A percentile compares a stretch with the other conserved stretches of the same genome.
Evolutionary conservation across 1,140 invertebrate species (phyloP).

Genomic region (Eumaeus atala): DNA sequence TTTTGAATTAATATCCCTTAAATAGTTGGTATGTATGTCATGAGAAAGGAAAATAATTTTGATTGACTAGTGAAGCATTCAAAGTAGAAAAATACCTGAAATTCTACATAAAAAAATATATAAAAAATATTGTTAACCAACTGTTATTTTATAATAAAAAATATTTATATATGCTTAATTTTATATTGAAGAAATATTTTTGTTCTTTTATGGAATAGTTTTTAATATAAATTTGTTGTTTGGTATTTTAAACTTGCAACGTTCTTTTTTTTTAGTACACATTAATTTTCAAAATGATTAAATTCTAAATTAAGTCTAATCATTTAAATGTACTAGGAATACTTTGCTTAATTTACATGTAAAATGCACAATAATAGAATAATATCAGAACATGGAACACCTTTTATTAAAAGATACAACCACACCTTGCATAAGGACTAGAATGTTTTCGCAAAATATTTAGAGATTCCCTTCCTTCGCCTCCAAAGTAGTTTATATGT

Average conservation of each 20-base stretch:
- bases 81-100: no score
- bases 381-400: conserved; percentile 8
- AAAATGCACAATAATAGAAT: background rate
- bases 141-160: no score
- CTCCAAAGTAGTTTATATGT: conserved; percentile 25
- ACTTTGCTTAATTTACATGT: conserved; percentile 2
- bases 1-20: no score
- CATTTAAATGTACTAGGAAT: background rate
- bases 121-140: no score
- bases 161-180: no score
- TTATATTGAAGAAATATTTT: background rate
- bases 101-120: no score
- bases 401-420: conserved; percentile 8
- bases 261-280: background rate
- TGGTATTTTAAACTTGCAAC: no score
- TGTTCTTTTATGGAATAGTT: background rate
- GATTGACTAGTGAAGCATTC: no score
- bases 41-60: no score
- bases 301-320: background rate
- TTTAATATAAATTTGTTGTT: no score
- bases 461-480: conserved; percentile 37
- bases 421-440: conserved; percentile 5
- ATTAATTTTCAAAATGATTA: background rate
- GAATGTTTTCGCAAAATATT: conserved; percentile 17
- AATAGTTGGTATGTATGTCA: no score